Base-by-base conservation (phyloP, 1,140 invertebrate genomes). In the Periplaneta americana region DNA sequence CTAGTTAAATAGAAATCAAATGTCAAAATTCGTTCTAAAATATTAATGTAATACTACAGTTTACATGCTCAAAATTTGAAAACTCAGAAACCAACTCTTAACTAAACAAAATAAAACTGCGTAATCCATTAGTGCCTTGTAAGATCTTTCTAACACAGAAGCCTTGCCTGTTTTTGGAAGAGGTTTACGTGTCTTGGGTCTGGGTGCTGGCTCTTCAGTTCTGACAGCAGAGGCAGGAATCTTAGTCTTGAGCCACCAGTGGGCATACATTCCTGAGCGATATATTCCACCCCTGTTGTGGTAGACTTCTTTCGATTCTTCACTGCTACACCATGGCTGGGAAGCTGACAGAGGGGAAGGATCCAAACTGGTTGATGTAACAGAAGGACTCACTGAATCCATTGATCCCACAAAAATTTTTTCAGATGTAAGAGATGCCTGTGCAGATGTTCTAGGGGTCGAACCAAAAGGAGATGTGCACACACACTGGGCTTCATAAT, bases 241-340 rank as follows among this genome's bases (percentile, higher is more conserved):
- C 85, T 94, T 93, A 86, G 94, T 94, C 91, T 96, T 96, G 88
- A 96, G 93, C 95, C 95, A 96, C 96, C 96, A 97, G 89, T 97
- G 95, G 82, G 95, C 95, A 87, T 97, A 97, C 86, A 97, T 90
- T 84, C 94, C 95, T 34, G 95, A 96, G 37, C 93, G 93, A 88
- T 93, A 96, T 84, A 93, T 83, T 75, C 80, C 74, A 9, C 80
- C 83, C 28, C 57, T 74, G 28, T 84, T 86, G 83, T 91, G 87
- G 83, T 36, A 82, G 80, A 83, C 81, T 75, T 74, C 83, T 39
- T 74, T 83, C 79, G 78, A n/a, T 80, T 81, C 80, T 22, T 77
- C 74, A n/a, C 28, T 57, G 33, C 15, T 74, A 34, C 18, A 88
- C 83, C 80, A 88, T 83, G 74, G 88, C 87, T 79, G 84, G 85